Evolutionary conservation across 2,888 invertebrate genomes (phyloP), one percentile per base, ranked within the genome.

Genomic region (Phaedon cochleariae): DNA sequence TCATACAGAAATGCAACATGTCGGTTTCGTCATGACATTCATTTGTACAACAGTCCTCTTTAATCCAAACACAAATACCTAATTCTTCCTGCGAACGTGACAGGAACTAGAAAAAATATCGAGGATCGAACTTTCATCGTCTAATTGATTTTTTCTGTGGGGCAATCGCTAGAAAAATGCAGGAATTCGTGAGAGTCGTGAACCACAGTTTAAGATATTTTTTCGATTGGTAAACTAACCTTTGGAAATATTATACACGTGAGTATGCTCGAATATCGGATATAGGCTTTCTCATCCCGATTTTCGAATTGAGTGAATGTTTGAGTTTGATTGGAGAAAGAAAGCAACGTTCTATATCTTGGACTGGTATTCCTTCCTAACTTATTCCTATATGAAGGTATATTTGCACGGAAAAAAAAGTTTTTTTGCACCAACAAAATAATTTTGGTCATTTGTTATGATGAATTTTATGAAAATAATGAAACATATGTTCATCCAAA

Each of bases 151-250:
- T 67, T 65, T 66, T 52, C 15, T 52, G 57, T 57, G 55, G 54
- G 57, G 49, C 26, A 37, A 48, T 52, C 22, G 46, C 48, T 57
- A 62, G 54, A 66, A 63, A 66, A 66, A 55, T 60, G 41, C 60
- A 41, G 18, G 41, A 22, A 60, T 67, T 67, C 67, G 67, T 67
- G 67, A 63, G 59, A 55, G 53, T 67, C 67, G 67, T 67, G 67
- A 59, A 46, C 34, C 37, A 54, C 55, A 64, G 54, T 64, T 64
- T 64, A 41, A 67, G 58, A 65, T 48, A 65, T 62, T 62, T 65
- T 67, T 63, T 60, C 21, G 49, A 54, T 20, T 57, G 60, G 49
- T 51, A 60, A 49, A 60, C 51, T 48, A 46, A 59, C 55, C 59
- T 63, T 67, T 60, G n/a, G 60, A 60, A 59, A 29, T 51, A 55